Evolutionary conservation across 2,797 vertebrate species (phyloP).

Genomic region (Xiphorhynchus erythropygius): DNA sequence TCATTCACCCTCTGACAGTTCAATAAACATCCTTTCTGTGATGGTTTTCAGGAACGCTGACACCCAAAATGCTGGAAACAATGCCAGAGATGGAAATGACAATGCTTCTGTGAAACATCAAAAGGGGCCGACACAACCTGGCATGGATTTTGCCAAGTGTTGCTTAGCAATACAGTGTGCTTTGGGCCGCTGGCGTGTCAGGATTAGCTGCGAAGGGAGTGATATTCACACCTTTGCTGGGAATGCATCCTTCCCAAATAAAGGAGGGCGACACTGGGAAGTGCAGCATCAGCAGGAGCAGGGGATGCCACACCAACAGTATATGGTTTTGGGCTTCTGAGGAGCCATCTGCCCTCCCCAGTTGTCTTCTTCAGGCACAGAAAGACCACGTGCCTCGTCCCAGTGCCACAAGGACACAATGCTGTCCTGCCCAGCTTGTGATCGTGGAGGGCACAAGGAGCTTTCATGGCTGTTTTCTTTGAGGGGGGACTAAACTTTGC

Average conservation of each 20-base stretch:
- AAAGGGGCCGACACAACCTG: conserved; percentile 58
- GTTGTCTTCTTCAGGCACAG: not conserved
- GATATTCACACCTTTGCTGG: conserved; percentile 54
- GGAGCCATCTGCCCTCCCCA: not conserved
- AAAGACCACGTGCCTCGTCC: accelerated
- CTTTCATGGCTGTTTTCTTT: not conserved
- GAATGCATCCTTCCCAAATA: conserved; percentile 43
- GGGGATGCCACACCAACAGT: not conserved
- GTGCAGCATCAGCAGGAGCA: conserved; percentile 1
- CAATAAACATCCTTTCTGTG: conserved; percentile 73
- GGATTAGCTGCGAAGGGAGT: conserved; percentile 44
- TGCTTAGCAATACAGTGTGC: conserved; percentile 61
- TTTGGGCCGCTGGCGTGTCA: conserved; percentile 33
- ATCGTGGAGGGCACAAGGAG: accelerated
- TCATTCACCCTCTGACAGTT: conserved; percentile 76
- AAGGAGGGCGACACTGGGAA: conserved; percentile 8
- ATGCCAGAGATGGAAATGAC: conserved; percentile 69
- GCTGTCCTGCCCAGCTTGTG: not conserved
- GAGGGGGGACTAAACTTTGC: not conserved
- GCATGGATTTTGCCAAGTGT: conserved; percentile 69
- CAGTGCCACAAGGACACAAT: accelerated
- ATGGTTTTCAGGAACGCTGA: conserved; percentile 71
- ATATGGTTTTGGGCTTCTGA: not conserved
- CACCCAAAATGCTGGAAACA: conserved; percentile 65
- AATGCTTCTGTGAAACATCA: conserved; percentile 61